These are phyloP conservation scores for Phragmatobia fuliginosa DNA, from an alignment of 2,888 invertebrate genomes.

Conservation along the genomic window DNA sequence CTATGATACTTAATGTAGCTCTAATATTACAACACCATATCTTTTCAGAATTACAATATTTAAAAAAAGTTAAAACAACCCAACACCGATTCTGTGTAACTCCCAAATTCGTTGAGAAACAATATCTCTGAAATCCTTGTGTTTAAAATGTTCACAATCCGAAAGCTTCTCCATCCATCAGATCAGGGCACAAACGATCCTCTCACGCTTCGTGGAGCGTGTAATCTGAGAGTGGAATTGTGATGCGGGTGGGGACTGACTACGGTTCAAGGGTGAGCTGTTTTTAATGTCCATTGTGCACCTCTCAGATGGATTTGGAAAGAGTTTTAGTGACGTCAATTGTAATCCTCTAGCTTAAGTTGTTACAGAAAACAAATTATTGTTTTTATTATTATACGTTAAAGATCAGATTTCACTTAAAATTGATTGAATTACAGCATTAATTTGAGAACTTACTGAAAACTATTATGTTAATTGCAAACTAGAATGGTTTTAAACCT, in stretches of 20 bases:
- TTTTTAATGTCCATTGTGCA: conserved; percentile 6
- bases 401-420: too few relatives aligned
- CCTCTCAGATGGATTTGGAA: conserved; percentile 12
- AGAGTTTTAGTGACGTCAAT: conserved; percentile 15
- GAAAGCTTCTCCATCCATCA: conserved; percentile 29
- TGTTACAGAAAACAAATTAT: neutral
- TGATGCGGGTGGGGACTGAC: conserved; percentile 15
- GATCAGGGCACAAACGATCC: conserved; percentile 46
- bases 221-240: conserved; percentile 33
- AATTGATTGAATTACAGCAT: too few relatives aligned
- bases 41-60: neutral
- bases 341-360: neutral
- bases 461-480: too few relatives aligned
- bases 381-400: neutral
- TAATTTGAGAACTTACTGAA: too few relatives aligned
- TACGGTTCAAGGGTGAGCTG: conserved; percentile 11
- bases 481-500: too few relatives aligned
- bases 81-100: neutral
- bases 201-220: conserved; percentile 48
- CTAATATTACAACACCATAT: neutral
- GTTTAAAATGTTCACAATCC: conserved; percentile 21
- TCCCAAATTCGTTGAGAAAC: conserved; percentile 8
- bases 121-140: conserved; percentile 5
- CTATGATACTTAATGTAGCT: neutral
- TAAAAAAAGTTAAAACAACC: neutral